Conservation (phyloP, 1,140 invertebrate species). For the Ditylenchus dipsaci region DNA sequence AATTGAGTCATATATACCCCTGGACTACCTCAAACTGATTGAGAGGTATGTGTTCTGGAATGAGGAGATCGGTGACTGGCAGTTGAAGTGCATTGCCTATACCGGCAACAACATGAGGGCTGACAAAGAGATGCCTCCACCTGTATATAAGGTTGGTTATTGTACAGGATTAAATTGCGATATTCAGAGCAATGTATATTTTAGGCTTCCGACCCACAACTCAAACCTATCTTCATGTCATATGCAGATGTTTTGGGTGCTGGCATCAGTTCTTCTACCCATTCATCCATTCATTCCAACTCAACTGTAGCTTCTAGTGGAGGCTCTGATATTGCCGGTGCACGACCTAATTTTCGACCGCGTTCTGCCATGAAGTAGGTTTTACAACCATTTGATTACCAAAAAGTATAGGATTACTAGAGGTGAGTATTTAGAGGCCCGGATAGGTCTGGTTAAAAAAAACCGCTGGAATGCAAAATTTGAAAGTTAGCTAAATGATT, state of each 20-base stretch:
- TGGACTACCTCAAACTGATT: conserved; percentile 84
- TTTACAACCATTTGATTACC: no score
- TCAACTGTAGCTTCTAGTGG: conserved; percentile 3
- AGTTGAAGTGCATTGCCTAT: conserved; percentile 86
- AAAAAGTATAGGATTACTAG: conserved; percentile 1
- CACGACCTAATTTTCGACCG: conserved; percentile 27
- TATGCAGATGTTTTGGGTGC: conserved; percentile 39
- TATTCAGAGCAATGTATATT: conserved; percentile 7
- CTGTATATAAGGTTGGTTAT: conserved; percentile 12
- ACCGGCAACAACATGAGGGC: conserved; percentile 93
- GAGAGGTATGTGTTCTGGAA: conserved; percentile 87
- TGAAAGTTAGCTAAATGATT: not conserved
- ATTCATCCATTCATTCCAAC: conserved; percentile 5
- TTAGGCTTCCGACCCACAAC: conserved; percentile 25
- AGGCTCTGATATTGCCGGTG: not conserved
- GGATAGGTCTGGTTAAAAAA: not conserved
- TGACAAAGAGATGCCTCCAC: conserved; percentile 11
- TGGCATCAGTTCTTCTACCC: not conserved
- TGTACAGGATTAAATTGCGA: not conserved
- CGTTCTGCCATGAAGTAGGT: conserved; percentile 48
- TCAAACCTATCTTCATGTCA: conserved; percentile 34
- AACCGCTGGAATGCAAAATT: no score
- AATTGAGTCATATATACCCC: conserved; percentile 81
- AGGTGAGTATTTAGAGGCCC: not conserved
- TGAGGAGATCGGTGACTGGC: conserved; percentile 96